phyloP scores from a whole-genome alignment of 2,888 invertebrate species.

The Sarcophaga carnaria region DNA sequence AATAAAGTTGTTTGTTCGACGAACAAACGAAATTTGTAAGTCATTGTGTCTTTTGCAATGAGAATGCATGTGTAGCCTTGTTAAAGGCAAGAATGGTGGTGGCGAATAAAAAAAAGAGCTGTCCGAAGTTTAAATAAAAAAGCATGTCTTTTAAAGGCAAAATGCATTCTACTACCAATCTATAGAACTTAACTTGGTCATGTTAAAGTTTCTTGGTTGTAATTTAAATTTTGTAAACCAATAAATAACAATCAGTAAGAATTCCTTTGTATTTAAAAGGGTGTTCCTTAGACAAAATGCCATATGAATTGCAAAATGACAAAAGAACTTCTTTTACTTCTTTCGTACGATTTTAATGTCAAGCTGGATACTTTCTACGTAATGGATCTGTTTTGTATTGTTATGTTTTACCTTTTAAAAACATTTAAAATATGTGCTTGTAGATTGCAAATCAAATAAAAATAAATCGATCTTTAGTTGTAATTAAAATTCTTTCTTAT shows the following conservation, averaged over 20 bases:
- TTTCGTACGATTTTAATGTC: too few species aligned
- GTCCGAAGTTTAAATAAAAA: conserved; percentile 5
- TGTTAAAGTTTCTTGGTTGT: neutral
- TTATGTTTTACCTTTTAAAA: too few species aligned
- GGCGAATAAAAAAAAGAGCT: neutral
- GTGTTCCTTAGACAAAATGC: too few species aligned
- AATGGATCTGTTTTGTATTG: too few species aligned
- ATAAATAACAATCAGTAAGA: neutral
- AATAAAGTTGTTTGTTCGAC: conserved; percentile 50
- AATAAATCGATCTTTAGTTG: too few species aligned
- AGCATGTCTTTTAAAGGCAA: neutral
- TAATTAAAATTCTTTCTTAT: too few species aligned
- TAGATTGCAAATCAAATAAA: too few species aligned
- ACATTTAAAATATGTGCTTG: too few species aligned
- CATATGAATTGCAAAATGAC: too few species aligned
- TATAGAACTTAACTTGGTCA: neutral
- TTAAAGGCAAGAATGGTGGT: neutral
- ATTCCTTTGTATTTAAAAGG: too few species aligned
- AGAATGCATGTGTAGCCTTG: conserved; percentile 46
- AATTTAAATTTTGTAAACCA: neutral
- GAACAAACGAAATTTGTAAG: conserved; percentile 47
- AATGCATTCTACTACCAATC: neutral
- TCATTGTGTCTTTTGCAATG: conserved; percentile 47
- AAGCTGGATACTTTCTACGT: too few species aligned
- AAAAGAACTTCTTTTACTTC: too few species aligned